Conservation (phyloP, 2,797 vertebrate species). For the Propithecus perrieri region DNA sequence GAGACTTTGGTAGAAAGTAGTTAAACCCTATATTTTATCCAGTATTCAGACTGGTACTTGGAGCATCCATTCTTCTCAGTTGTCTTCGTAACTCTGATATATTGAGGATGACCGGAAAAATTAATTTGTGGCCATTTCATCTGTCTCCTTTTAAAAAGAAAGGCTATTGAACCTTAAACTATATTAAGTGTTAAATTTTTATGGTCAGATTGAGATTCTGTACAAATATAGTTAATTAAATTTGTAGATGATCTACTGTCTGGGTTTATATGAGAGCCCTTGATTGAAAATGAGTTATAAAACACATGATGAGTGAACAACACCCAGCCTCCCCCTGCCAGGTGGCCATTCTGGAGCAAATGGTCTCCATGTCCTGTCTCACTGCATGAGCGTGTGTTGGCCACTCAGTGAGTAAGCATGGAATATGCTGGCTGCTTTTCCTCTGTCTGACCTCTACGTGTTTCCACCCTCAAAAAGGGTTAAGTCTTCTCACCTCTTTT, state of each 20-base stretch:
- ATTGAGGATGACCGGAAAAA: conserved; percentile 64
- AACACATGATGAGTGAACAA: conserved; percentile 38
- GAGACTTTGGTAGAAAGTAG: background rate
- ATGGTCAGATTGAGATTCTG: conserved; percentile 80
- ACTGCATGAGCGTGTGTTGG: conserved; percentile 16
- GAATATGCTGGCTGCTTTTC: background rate
- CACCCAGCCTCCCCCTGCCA: background rate
- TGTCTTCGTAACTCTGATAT: conserved; percentile 64
- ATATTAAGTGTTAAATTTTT: conserved; percentile 80
- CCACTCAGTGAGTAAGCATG: background rate
- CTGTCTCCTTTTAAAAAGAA: conserved; percentile 76
- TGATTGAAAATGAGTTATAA: conserved; percentile 64
- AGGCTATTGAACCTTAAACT: conserved; percentile 79
- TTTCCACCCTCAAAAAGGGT: background rate
- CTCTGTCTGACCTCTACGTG: background rate
- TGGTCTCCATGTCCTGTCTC: background rate
- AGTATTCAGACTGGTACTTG: conserved; percentile 2
- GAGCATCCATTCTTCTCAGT: background rate
- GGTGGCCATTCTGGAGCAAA: conserved; percentile 15
- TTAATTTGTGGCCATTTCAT: conserved; percentile 73
- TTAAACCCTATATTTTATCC: background rate
- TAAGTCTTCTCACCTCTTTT: background rate
- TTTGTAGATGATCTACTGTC: conserved; percentile 72
- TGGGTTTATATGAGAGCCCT: conserved; percentile 70
- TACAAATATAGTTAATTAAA: conserved; percentile 84